Conservation (phyloP, 2,888 invertebrate genomes). For the Aleiodes leptofemur region DNA sequence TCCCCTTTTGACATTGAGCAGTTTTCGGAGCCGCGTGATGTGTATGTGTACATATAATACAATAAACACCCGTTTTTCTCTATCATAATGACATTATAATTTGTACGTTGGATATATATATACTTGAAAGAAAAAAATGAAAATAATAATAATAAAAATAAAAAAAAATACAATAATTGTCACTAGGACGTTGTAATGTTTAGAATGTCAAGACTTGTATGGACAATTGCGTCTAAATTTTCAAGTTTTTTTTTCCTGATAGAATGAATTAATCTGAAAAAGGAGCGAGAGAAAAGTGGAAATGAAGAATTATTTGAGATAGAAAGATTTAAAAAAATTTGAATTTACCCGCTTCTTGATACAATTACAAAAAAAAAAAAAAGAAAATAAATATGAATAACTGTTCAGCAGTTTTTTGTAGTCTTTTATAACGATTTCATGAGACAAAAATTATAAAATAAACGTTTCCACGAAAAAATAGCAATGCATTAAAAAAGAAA, state of each 20-base stretch:
- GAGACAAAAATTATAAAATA: slow-evolving; percentile 27
- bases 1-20: slow-evolving; percentile 35
- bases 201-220: slow-evolving; percentile 61
- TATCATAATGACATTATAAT: slow-evolving; percentile 59
- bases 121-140: slow-evolving; percentile 21
- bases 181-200: slow-evolving; percentile 62
- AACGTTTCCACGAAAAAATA: slow-evolving; percentile 52
- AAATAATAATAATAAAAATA: slow-evolving; percentile 57
- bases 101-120: slow-evolving; percentile 61
- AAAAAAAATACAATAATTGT: slow-evolving; percentile 61
- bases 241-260: slow-evolving; percentile 8
- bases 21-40: slow-evolving; percentile 57
- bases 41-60: slow-evolving; percentile 65
- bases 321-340: neutral
- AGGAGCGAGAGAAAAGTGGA: slow-evolving; percentile 32
- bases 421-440: slow-evolving; percentile 28
- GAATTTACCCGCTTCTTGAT: slow-evolving; percentile 11
- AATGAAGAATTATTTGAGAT: slow-evolving; percentile 45
- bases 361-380: neutral
- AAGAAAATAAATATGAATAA: slow-evolving; percentile 15
- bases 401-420: slow-evolving; percentile 21
- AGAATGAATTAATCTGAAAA: slow-evolving; percentile 13
- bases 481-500: slow-evolving; percentile 49
- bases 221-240: slow-evolving; percentile 36
- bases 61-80: slow-evolving; percentile 51